These are phyloP conservation scores for Apodemus speciosus DNA, from an alignment of 2,113 vertebrate genomes.

Conservation along the genomic window DNA sequence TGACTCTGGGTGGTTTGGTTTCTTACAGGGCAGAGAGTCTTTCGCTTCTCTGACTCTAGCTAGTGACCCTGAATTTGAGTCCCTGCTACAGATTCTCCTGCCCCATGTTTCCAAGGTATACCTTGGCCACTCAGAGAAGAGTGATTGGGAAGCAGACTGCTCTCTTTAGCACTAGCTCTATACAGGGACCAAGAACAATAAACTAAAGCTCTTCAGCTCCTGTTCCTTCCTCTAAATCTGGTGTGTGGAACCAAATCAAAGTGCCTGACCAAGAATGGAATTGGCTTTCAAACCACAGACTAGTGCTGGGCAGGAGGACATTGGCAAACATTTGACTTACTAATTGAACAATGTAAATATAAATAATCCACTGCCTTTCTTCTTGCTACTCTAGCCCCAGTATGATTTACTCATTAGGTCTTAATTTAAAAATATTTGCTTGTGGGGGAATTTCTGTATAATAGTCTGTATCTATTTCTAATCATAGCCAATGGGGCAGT, in stretches of 20 bases:
- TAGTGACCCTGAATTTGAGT: not conserved
- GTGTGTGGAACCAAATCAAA: not conserved
- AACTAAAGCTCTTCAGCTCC: too few relatives aligned
- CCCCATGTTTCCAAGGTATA: not conserved
- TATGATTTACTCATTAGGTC: constrained; percentile 17
- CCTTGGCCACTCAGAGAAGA: not conserved
- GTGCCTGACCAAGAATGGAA: not conserved
- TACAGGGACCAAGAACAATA: not conserved
- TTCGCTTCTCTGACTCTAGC: not conserved
- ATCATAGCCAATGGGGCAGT: not conserved
- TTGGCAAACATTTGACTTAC: not conserved
- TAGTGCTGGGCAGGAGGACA: not conserved
- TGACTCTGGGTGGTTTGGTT: not conserved
- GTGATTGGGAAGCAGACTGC: not conserved
- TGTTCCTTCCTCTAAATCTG: not conserved
- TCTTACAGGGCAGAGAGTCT: not conserved
- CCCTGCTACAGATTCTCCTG: not conserved
- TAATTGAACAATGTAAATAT: constrained; percentile 17
- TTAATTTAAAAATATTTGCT: constrained; percentile 50
- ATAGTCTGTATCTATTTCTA: not conserved
- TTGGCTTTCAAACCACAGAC: not conserved
- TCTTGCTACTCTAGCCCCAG: not conserved
- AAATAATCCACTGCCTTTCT: not conserved
- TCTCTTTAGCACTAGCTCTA: not conserved
- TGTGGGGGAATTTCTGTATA: not conserved